Evolutionary conservation across 2,113 vertebrate genomes (phyloP), one percentile per base, ranked within the genome.

Genomic region (Herpetotheres cachinnans): DNA sequence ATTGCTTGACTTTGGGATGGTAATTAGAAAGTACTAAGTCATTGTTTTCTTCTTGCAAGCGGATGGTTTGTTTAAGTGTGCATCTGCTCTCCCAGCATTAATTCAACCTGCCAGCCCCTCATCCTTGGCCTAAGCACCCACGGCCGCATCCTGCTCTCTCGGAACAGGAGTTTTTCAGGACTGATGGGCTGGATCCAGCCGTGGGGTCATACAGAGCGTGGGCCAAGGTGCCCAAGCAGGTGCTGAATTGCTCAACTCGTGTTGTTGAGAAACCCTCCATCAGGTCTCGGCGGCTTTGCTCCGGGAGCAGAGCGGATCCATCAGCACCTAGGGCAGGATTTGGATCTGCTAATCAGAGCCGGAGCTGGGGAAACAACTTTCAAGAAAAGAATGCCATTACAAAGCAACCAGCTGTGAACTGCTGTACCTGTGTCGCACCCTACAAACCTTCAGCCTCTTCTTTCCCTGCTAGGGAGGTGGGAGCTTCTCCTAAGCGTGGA

Each of bases 401-500:
- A 50, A 90, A 89, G 88, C 95, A 97, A 56, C 84, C 24, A 3
- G 67, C 97, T 98, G 93, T 97, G 97, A 98, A 98, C 97, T 86
- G 32, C 83, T 19, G 54, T 91, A 91, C 93, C 95, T 95, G 87
- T 49, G 94, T 58, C 59, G 56, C 63, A 59, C 92, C 65, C 92
- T 30, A 76, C 84, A 71, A 96, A 91, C 74, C 91, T 46, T 91
- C 94, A 63, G 73, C 42, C 50, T 52, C 72, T 32, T 32, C 66
- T 52, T 71, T 61, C 30, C 63, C 67, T 38, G 65, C 72, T 79
- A 27, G 59, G 80, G 86, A 73, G 56, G 56, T 65, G 81, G 70
- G 55, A 91, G 78, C 59, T n/a, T 26, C 81, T 95, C 67, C 83
- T 26, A 20, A 67, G 56, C 1, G 2, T 36, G 85, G 78, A 54